Conservation (phyloP, 2,113 vertebrate species). For the Phainopepla nitens region DNA sequence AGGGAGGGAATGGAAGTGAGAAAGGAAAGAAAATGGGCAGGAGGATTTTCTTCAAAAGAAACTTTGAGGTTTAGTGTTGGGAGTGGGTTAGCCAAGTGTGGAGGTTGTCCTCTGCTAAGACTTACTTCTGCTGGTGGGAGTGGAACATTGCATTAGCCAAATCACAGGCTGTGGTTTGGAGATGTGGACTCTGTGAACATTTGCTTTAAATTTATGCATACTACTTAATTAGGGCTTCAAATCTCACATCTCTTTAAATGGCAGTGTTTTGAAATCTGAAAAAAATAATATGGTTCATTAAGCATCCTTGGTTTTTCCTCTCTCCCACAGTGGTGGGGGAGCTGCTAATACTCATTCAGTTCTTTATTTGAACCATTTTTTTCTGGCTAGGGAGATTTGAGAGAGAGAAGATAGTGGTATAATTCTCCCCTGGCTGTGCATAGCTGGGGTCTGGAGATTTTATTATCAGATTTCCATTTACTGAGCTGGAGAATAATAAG, state of each 20-base stretch:
- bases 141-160: background rate
- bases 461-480: conserved; percentile 23
- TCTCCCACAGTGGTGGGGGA: background rate
- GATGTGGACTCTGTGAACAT: background rate
- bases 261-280: conserved; percentile 22
- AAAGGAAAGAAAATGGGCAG: background rate
- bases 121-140: background rate
- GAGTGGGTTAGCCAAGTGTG: background rate
- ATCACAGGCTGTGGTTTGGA: conserved; percentile 15
- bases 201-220: conserved; percentile 27
- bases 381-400: background rate
- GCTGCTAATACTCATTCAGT: background rate
- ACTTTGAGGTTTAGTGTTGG: background rate
- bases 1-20: background rate
- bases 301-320: background rate
- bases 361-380: background rate
- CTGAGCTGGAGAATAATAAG: background rate
- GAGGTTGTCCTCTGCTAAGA: background rate
- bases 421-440: background rate
- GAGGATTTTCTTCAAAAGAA: conserved; percentile 29
- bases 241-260: conserved; percentile 38
- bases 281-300: background rate
- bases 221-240: conserved; percentile 27
- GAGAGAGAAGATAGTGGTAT: background rate
- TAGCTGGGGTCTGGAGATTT: background rate